These are phyloP conservation scores for Drosophila hydei DNA, from an alignment of 1,140 invertebrate species.

Conservation along the genomic window DNA sequence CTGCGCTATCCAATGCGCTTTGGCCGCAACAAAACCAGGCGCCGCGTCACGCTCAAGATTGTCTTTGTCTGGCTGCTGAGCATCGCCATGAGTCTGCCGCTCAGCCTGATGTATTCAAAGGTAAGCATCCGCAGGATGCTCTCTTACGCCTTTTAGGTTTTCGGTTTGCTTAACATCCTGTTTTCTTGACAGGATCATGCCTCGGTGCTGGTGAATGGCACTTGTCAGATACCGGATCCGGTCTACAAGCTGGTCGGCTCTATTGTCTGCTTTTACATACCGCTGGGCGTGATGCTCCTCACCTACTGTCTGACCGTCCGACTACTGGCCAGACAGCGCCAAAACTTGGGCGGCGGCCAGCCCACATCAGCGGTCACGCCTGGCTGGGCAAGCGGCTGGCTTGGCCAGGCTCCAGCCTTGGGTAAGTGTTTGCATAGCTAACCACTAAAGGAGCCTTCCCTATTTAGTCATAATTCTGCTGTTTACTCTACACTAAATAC, in stretches of 20 bases:
- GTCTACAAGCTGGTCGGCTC: slow-evolving; percentile 96
- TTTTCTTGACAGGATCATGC: slow-evolving; percentile 89
- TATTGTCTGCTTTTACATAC: slow-evolving; percentile 98
- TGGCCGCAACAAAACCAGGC: slow-evolving; percentile 94
- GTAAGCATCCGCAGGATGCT: slow-evolving; percentile 81
- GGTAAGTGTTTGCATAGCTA: slow-evolving; percentile 84
- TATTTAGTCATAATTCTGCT: neutral
- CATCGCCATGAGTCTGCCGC: slow-evolving; percentile 93
- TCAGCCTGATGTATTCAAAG: slow-evolving; percentile 94
- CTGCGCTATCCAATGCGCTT: slow-evolving; percentile 95
- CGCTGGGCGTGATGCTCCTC: slow-evolving; percentile 95
- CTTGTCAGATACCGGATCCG: slow-evolving; percentile 94
- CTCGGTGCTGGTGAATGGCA: slow-evolving; percentile 91
- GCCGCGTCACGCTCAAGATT: slow-evolving; percentile 94
- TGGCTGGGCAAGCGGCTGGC: slow-evolving; percentile 87
- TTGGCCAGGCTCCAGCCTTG: slow-evolving; percentile 85
- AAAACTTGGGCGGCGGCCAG: slow-evolving; percentile 87
- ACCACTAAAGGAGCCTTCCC: too few species aligned
- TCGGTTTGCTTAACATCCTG: slow-evolving; percentile 22
- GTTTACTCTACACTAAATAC: neutral
- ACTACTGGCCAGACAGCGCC: slow-evolving; percentile 90
- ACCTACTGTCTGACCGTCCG: slow-evolving; percentile 96
- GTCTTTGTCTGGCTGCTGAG: slow-evolving; percentile 95
- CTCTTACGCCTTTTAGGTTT: neutral
- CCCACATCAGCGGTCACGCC: slow-evolving; percentile 67